phyloP scores from a whole-genome alignment of 1,140 invertebrate species.

The Drusus annulatus region DNA sequence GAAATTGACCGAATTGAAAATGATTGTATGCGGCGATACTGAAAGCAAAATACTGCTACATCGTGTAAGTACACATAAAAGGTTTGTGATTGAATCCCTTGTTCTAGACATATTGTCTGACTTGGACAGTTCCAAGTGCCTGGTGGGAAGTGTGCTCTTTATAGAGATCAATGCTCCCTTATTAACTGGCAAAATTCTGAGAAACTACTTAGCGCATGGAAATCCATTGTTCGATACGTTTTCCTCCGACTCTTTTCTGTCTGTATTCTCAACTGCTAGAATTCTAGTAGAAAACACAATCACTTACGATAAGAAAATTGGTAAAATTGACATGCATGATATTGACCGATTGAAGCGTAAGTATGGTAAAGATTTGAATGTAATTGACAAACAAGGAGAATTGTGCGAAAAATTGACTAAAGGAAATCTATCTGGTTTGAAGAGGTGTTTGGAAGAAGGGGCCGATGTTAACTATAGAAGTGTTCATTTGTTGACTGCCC shows the following conservation, averaged over 20 bases:
- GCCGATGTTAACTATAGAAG: background rate
- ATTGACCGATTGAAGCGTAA: background rate
- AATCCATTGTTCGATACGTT: background rate
- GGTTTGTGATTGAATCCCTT: background rate
- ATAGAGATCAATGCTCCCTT: background rate
- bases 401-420: background rate
- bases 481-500: background rate
- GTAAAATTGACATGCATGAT: background rate
- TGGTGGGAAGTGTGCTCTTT: background rate
- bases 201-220: conserved; percentile 23
- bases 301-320: background rate
- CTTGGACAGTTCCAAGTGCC: conserved; percentile 7
- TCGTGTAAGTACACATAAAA: background rate
- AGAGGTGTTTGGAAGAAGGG: background rate
- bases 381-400: background rate
- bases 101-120: conserved; percentile 7
- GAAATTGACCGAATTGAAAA: too few relatives aligned
- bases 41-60: background rate
- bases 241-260: background rate
- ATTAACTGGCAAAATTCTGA: background rate
- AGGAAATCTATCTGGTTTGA: background rate
- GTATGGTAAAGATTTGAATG: background rate
- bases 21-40: background rate
- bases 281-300: background rate
- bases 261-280: background rate